Conservation (phyloP, 2,113 vertebrate species). For the Salvelinus sp. region DNA sequence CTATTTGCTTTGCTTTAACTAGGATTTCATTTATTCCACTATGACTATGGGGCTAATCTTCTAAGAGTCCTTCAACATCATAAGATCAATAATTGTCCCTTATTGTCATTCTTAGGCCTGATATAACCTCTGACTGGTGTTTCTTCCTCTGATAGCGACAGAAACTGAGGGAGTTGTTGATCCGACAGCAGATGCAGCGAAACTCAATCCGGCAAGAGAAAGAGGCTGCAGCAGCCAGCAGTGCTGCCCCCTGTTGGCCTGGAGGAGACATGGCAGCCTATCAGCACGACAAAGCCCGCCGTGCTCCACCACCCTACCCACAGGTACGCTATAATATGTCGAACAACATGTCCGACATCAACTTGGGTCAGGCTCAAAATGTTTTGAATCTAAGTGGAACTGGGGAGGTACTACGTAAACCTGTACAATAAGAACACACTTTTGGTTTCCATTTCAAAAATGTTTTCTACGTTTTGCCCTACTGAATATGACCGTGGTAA, state of each 20-base stretch:
- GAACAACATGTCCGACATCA: neutral
- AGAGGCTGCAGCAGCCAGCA: conserved; percentile 80
- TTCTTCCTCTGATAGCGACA: conserved; percentile 76
- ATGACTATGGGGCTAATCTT: neutral
- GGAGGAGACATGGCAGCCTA: conserved; percentile 74
- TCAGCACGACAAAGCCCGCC: conserved; percentile 75
- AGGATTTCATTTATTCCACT: neutral
- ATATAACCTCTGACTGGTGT: neutral
- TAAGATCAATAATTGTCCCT: neutral
- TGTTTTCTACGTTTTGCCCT: neutral
- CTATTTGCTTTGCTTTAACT: too few relatives aligned
- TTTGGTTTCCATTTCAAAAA: neutral
- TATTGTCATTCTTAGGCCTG: neutral
- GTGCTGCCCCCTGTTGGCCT: conserved; percentile 65
- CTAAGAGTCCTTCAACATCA: too few relatives aligned
- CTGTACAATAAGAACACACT: too few relatives aligned
- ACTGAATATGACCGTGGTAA: too few relatives aligned
- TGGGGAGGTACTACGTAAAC: too few relatives aligned
- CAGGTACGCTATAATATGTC: conserved; percentile 75
- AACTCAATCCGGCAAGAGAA: conserved; percentile 91
- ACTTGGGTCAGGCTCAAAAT: too few relatives aligned
- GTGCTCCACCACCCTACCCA: conserved; percentile 84
- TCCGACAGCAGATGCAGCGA: conserved; percentile 92
- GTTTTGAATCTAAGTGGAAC: too few relatives aligned
- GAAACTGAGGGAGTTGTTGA: conserved; percentile 90